Evolutionary conservation across 1,140 invertebrate species (phyloP), one percentile per base, ranked within the genome.

Genomic region (Archegozetes longisetosus): DNA sequence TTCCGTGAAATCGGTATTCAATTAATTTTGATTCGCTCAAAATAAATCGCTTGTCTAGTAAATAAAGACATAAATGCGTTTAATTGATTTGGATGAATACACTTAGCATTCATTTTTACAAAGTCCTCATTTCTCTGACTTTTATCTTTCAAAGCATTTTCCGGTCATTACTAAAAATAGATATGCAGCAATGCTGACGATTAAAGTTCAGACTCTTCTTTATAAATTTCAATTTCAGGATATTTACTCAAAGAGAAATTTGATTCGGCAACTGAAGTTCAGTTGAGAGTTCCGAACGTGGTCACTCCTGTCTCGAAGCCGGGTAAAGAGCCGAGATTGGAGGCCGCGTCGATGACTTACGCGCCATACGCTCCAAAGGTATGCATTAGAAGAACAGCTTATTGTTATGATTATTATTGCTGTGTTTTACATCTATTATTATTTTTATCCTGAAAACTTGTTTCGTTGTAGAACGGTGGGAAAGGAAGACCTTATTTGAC

Each of bases 211-310:
- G n/a, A n/a, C n/a, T n/a, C n/a, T n/a, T 20, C 6, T 51, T 51
- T 20, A 51, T 20, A 20, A 9, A 12, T 24, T 12, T 51, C 9
- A 9, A 51, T 51, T 12, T 24, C 9, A 20, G 67, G 72, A 1
- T 61, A 68, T 17, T 61, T 69, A 1, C 65, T 74, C 28, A 70
- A 70, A 55, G 69, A 69, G 27, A 71, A 73, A 56, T 75, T 72
- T 58, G 72, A 75, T 61, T 64, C 63, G 24, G 71, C 74, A 3
- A 69, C 69, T 14, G 62, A 67, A 52, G 65, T 66, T 0, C 61
- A 56, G 20, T 54, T 59, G 0, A 56, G 32, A n/a, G 23, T 61
- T 12, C 53, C 28, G 17, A 46, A 51, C 26, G 48, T n/a, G 4
- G 60, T 52, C 29, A 61, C 32, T 9, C 17, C 32, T 6, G 32